Base-by-base conservation (phyloP, 1,140 invertebrate species). In the Pseudomyrmex pallidus region DNA sequence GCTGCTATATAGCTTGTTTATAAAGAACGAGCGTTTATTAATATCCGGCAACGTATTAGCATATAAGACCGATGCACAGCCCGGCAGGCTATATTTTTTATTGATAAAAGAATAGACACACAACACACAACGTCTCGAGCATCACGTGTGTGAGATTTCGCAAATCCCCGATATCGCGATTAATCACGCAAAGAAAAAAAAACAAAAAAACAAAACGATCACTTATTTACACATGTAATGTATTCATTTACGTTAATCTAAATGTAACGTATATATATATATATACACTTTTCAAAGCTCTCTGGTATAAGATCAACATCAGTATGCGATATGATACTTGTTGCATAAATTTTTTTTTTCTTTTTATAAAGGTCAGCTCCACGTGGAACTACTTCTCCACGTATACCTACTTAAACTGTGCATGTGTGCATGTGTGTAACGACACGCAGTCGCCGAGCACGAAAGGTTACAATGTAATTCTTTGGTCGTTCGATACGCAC, bases 391-490 rank as follows among this genome's bases (percentile, higher is more conserved):
- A 52, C 59, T 10, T n/a, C 44, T 15, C 4, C 9, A 20, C 10
- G 20, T 15, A 54, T 46, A 17, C 20, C 25, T 56, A 13, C 4
- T n/a, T 35, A 25, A n/a, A 8, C 2, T 7, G 7, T 12, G 50
- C 56, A 9, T 20, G n/a, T 54, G 22, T 66, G 2, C 56, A 9
- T 20, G 12, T 54, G 22, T 66, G 2, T 13, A 20, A 35, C 13
- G 22, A 57, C 44, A 72, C 54, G 35, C 61, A 63, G 25, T 46
- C 8, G 20, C 54, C 48, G 35, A 56, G 66, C 76, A 80, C 48
- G 52, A 80, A 80, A 80, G 76, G 54, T 72, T 72, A 44, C 54
- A 50, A 59, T 80, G 67, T 72, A 44, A 70, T 20, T 56, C 64
- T 17, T 10, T 5, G 13, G 50, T 57, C 35, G 52, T 70, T 17